Evolutionary conservation across 1,140 invertebrate species (phyloP).

Genomic region (Samia ricini): DNA sequence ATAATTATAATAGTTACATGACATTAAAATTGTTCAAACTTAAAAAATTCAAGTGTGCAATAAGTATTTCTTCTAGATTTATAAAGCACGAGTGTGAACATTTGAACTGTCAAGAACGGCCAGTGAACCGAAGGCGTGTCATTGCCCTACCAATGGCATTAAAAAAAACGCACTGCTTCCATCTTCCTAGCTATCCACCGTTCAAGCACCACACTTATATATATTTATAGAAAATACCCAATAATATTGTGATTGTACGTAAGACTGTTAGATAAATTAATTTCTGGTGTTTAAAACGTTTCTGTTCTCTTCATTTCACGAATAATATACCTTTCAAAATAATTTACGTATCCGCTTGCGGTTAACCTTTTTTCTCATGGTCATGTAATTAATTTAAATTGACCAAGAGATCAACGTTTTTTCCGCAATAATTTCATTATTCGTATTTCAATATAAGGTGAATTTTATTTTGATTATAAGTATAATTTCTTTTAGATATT

Average conservation of each 20-base stretch:
- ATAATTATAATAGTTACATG: neutral
- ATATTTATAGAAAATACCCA: slow-evolving; percentile 36
- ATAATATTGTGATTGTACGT: slow-evolving; percentile 8
- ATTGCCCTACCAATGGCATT: slow-evolving; percentile 71
- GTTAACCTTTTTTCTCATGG: neutral
- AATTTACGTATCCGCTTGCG: neutral
- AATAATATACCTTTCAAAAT: neutral
- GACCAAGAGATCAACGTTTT: slow-evolving; percentile 4
- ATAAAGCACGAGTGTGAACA: slow-evolving; percentile 63
- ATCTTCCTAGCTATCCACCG: slow-evolving; percentile 52
- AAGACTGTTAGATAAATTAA: neutral
- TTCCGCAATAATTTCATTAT: neutral
- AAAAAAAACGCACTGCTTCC: slow-evolving; percentile 71
- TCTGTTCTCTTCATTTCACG: neutral
- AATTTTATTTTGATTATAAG: too few relatives aligned
- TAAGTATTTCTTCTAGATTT: slow-evolving; percentile 62
- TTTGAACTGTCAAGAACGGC: slow-evolving; percentile 76
- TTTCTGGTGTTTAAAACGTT: neutral
- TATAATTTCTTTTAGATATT: too few relatives aligned
- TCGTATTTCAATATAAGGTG: too few relatives aligned
- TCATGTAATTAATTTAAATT: neutral
- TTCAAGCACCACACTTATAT: slow-evolving; percentile 38
- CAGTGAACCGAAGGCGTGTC: slow-evolving; percentile 70
- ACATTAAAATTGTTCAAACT: neutral
- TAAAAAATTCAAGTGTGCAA: slow-evolving; percentile 38